Evolutionary conservation across 92 coral and sea anemone genomes (phyloP), one percentile per base, ranked within the genome.

Genomic region (Porites divaricata): DNA sequence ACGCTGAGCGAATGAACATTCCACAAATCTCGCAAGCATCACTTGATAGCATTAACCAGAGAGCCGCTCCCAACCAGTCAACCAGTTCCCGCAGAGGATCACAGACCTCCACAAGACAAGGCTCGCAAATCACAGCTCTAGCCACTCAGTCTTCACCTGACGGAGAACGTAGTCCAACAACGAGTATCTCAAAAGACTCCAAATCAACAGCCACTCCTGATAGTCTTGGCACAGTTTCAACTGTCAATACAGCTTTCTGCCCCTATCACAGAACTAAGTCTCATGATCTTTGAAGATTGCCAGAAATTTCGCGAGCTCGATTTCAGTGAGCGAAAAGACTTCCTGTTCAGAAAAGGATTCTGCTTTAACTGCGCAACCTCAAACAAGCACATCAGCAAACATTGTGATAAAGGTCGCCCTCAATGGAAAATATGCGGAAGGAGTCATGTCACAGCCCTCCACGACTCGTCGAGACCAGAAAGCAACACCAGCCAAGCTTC

Each of bases 1-100:
- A 89, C 17, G 93, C 89, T 6, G 94, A 84, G 70, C 88, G 88
- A 70, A 73, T 90, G 88, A 89, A 89, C 83, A 90, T 90, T 72
- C 90, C 90, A 2, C 93, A 90, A 54, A 78, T 90, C 26, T 53
- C 78, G n/a, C 78, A 74, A 74, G 9, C 54, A 9, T 51, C 9
- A 51, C 54, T 9, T 9, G 54, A 4, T 51, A 51, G 54, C 9
- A 9, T 51, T 51, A 51, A 51, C 9, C 54, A 51, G 54, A 51
- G 54, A 51, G 9, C 54, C 9, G 9, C 54, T 4, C 54, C 54
- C 54, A 51, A 9, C 4, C 54, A 51, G 54, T 51, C 54, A 51
- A 9, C 9, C 9, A 9, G 54, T 51, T 51, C 9, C 54, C 54
- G 54, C 54, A 51, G 9, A 51, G 54, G 54, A 51, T 9, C 54